Percentiles rank a stretch among this genome's conserved stretches.
phyloP scores from a whole-genome alignment of 2,113 vertebrate species.

The Aptenodytes patagonicus region DNA sequence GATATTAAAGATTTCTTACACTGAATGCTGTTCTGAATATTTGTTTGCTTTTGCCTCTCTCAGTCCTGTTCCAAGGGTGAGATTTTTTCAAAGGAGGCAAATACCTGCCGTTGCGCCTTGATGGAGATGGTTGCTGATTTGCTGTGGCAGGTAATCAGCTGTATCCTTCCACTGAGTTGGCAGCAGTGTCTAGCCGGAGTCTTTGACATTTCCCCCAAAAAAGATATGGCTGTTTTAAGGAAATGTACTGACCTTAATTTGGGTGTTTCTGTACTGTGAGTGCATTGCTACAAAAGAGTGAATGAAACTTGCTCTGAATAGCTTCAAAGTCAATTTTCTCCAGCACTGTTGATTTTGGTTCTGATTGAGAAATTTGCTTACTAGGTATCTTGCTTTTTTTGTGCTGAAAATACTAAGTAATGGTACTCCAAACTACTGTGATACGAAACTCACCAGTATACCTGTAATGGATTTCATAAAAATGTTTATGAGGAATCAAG shows the following conservation, averaged over 20 bases:
- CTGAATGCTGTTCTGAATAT: not conserved
- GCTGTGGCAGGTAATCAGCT: not conserved
- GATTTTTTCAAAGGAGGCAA: not conserved
- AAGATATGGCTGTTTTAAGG: not conserved
- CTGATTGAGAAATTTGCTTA: not conserved
- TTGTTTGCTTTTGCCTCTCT: not conserved
- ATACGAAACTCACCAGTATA: not conserved
- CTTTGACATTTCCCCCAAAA: not conserved
- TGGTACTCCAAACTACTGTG: not conserved
- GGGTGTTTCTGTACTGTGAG: not conserved
- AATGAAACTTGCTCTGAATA: not conserved
- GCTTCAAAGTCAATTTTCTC: not conserved
- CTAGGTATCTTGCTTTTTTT: not conserved
- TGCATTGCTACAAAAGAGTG: not conserved
- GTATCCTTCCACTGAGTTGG: not conserved
- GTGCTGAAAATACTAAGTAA: not conserved
- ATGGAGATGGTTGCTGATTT: not conserved
- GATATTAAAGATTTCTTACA: not conserved
- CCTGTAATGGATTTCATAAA: not conserved
- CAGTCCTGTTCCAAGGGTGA: not conserved
- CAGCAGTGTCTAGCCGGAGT: not conserved
- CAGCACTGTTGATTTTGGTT: not conserved
- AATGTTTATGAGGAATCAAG: not conserved
- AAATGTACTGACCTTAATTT: not conserved
- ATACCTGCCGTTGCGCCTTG: not conserved